Evolutionary conservation across 2,113 vertebrate species (phyloP), one percentile per base, ranked within the genome.

Genomic region (Zosterops hypoxanthus): DNA sequence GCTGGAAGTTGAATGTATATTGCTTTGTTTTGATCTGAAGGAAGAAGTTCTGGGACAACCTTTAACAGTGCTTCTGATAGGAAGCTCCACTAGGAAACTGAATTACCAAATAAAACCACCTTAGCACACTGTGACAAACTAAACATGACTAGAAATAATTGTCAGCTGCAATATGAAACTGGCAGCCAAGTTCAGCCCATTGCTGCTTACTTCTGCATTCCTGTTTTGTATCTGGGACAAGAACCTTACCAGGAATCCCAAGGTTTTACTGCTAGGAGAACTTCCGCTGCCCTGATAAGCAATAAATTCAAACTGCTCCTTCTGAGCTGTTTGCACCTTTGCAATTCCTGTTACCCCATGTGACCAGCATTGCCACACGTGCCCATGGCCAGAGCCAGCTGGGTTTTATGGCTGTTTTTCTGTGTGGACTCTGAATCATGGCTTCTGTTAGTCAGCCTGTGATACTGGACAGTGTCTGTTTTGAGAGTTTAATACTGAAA

Each of bases 401-500:
- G 57, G 18, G 1, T 11, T 82, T 82, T n/a, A 28, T 1, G 4
- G 41, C 41, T 23, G 31, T 5, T 82, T 17, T 39, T 73, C 83
- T 10, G 1, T 3, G 29, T 49, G 65, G 65, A 66, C 68, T 64
- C 86, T 78, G 77, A 72, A 33, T 56, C 85, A 29, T 3, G 14
- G 39, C 55, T 73, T n/a, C 53, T 42, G 0, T 39, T 9, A 47
- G 44, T 36, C 28, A 44, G 28, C 17, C 33, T 33, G 25, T 36
- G n/a, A 70, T 11, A 28, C 7, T 29, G 23, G 47, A 56, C 39
- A 50, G 36, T 23, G 13, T 64, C 42, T 89, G 42, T 34, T 69
- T 50, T 59, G 52, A 49, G 68, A 56, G 46, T 80, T 94, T 85
- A 52, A 59, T 84, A 71, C 41, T 60, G 90, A 90, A 97, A 96